Conservation (phyloP, 2,888 invertebrate genomes). For the Lysandra bellargus region DNA sequence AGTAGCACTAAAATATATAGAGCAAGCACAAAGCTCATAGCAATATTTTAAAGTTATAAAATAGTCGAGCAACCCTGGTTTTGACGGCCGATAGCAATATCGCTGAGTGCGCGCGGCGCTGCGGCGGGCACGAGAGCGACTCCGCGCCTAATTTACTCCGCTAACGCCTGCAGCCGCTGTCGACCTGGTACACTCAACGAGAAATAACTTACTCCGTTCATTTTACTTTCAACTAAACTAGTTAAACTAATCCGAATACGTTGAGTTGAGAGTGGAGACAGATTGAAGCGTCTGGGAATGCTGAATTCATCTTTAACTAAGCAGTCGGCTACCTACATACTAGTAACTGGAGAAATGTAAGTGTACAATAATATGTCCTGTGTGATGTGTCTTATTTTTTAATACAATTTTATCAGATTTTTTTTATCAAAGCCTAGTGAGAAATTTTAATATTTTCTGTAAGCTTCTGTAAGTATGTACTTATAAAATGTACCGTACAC, state of each 20-base stretch:
- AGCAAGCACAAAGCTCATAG: neutral
- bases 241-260: conserved; percentile 13
- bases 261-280: neutral
- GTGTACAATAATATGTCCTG: neutral
- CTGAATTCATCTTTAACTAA: neutral
- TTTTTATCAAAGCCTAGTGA: neutral
- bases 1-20: conserved; percentile 5
- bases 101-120: conserved; percentile 71
- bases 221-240: conserved; percentile 28
- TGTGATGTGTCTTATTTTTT: neutral
- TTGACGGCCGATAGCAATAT: conserved; percentile 75
- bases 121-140: conserved; percentile 45
- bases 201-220: conserved; percentile 38
- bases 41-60: conserved; percentile 3
- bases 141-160: conserved; percentile 60
- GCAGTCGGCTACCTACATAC: neutral
- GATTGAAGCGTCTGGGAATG: neutral
- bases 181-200: conserved; percentile 45
- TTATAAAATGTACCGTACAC: neutral
- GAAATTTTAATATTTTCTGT: neutral
- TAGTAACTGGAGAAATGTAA: neutral
- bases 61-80: conserved; percentile 51
- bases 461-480: neutral
- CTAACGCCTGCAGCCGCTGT: conserved; percentile 52
- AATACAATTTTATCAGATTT: neutral